phyloP scores from a whole-genome alignment of 2,113 vertebrate genomes.

The Gallinago undulata region DNA sequence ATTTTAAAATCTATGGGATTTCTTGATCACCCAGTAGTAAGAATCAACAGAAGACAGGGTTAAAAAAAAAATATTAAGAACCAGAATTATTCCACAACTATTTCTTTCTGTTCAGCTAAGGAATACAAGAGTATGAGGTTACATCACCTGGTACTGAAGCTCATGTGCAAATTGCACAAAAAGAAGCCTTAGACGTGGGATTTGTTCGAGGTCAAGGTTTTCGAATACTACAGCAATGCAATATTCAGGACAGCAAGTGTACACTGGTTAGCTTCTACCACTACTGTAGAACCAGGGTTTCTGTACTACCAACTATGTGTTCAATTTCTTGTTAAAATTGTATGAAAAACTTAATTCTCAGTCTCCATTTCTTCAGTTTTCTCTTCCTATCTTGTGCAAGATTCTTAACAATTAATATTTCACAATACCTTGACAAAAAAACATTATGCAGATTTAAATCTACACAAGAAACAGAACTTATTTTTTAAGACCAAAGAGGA shows the following conservation, averaged over 20 bases:
- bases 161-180: neutral
- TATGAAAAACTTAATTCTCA: neutral
- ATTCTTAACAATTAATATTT: neutral
- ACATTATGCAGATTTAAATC: neutral
- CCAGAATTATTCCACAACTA: neutral
- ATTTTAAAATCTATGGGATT: neutral
- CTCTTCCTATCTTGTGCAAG: neutral
- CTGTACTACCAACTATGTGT: neutral
- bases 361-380: neutral
- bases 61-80: neutral
- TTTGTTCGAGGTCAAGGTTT: neutral
- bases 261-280: neutral
- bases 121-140: neutral
- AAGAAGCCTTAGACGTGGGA: accelerated
- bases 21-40: neutral
- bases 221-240: neutral
- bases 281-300: neutral
- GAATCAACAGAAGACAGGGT: neutral
- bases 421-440: neutral
- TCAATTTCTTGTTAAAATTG: neutral
- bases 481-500: neutral
- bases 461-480: neutral
- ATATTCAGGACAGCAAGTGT: neutral
- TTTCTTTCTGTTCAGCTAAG: neutral
- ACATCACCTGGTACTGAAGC: neutral